Evolutionary conservation across 2,113 vertebrate genomes (phyloP), one percentile per base, ranked within the genome.

Genomic region (Perccottus glenii): DNA sequence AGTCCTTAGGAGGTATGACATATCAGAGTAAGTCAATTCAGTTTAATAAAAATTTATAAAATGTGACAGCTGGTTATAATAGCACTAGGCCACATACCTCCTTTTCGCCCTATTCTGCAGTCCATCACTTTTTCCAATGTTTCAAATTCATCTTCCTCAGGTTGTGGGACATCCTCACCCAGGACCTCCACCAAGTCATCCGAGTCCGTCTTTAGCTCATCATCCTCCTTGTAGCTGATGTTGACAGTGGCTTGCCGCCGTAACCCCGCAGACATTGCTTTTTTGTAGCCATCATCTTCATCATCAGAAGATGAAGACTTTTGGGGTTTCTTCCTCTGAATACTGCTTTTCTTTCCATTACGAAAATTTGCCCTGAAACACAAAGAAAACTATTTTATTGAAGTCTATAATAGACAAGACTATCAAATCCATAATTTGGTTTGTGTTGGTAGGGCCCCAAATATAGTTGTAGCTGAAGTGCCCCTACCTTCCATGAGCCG

Each of bases 71-170:
- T 40, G 36, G 50, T 12, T 12, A 16, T 3, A 11, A 2, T 32
- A 4, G n/a, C 3, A 6, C 14, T 0, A 6, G 42, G 3, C 12
- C 50, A 12, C 69, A 61, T 60, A 98, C 98, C 98, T 94, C 94
- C 95, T 94, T 94, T 99, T 73, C 95, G 91, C 55, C 96, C 98
- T 82, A 94, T 79, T 62, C 97, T 86, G 63, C 94, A 91, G 60
- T 98, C 96, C 97, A 99, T 99, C 47, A 99, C 96, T 83, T 91
- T 93, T 72, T 99, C 98, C 82, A 99, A 93, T 11, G 97, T 99
- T 90, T 99, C 98, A 90, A 98, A 99, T 85, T 99, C 98, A 9
- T 99, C 98, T 75, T 99, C 97, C 77, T 99, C 96, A 0, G 96
- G 92, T 16, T 95, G 96, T 3, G 96, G 98, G 4, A 97, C 96